Evolutionary conservation across 2,888 invertebrate species (phyloP), one percentile per base, ranked within the genome.

Genomic region (Cylindroiulus punctatus): DNA sequence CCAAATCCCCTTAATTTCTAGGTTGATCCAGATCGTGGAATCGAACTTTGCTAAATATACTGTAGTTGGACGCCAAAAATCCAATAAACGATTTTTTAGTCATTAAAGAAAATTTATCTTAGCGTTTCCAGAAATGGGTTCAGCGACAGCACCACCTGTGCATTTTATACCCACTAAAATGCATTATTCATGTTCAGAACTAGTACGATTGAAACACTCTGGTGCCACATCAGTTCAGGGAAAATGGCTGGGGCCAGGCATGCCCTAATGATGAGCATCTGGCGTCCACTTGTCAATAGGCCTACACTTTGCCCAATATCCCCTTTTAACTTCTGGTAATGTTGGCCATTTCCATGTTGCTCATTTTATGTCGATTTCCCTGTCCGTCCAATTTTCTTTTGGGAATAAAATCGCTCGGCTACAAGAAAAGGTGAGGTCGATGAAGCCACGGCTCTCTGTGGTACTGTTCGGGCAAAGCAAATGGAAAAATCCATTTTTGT

Each of bases 351-450:
- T 76, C 76, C 76, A 76, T 76, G 76, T 26, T 76, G 76, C 30
- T 76, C 76, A 14, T 26, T 76, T 76, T 30, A 76, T 76, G 76
- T 76, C 26, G 76, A 76, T 76, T 76, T 76, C 76, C 76, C 76
- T 76, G 76, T 76, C 76, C 76, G 76, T 76, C 76, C 76, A 76
- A 76, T 30, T 76, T 76, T 76, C 76, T 76, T 76, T 76, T 30
- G 76, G 76, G 76, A 76, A 30, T 76, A 76, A 30, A 76, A 76
- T 76, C 26, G 76, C 76, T 76, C 65, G 17, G 30, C 10, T 30
- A 76, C 76, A 76, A 76, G 76, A 76, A 76, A 76, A 76, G 76
- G 76, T 76, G 76, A 76, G 76, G 76, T 76, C 76, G 76, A 76
- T 76, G 76, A 76, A 76, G 30, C 30, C 76, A 17, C 32, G 76